phyloP scores from a whole-genome alignment of 2,113 vertebrate genomes.

The Dermatemys mawii region DNA sequence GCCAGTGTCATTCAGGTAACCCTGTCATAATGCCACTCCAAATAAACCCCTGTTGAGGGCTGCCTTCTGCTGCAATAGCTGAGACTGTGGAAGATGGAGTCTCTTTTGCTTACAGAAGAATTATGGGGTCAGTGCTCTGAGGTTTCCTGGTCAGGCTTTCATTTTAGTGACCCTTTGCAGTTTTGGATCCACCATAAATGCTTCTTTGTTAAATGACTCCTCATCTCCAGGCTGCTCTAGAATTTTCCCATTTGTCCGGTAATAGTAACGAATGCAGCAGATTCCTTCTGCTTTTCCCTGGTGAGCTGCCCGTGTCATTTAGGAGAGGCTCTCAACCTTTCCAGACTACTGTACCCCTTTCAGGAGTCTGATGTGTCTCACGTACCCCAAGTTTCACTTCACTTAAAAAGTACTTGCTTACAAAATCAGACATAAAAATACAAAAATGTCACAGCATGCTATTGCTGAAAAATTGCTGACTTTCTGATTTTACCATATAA shows the following conservation, averaged over 20 bases:
- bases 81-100: background rate
- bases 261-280: background rate
- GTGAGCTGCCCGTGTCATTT: background rate
- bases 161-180: background rate
- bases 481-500: too few species aligned
- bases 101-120: background rate
- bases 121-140: background rate
- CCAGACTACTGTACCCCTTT: too few species aligned
- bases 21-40: background rate
- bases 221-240: background rate
- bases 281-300: background rate
- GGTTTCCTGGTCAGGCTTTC: background rate
- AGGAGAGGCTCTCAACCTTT: background rate
- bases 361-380: too few species aligned
- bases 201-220: background rate
- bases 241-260: background rate
- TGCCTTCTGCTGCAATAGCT: background rate
- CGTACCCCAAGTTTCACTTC: too few species aligned
- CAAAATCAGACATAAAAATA: too few species aligned
- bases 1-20: background rate
- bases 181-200: background rate
- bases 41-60: background rate
- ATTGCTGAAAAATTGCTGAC: too few species aligned
- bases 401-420: too few species aligned
- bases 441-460: too few species aligned